Percentiles rank a stretch among this genome's conserved stretches.
Conservation (phyloP, 2,888 invertebrate species). For the Ecliptopera silaceata region DNA sequence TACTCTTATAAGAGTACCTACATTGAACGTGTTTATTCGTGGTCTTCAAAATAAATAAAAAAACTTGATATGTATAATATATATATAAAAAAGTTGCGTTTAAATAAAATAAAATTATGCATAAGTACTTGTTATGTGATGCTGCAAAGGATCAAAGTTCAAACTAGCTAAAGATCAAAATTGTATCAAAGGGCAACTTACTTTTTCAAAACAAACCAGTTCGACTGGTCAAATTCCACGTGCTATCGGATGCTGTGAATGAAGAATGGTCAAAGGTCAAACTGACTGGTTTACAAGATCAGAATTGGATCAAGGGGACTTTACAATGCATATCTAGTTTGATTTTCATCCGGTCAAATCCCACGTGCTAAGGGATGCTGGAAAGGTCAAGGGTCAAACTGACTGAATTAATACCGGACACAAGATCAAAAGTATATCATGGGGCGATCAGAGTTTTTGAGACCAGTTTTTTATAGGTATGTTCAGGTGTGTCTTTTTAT, state of each 20-base stretch:
- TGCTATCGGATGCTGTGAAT: slow-evolving; percentile 7
- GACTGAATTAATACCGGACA: slow-evolving; percentile 17
- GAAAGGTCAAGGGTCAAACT: slow-evolving; percentile 13
- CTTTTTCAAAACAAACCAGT: not conserved
- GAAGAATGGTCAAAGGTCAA: slow-evolving; percentile 1
- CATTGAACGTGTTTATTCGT: too few species aligned
- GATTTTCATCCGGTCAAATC: slow-evolving; percentile 1
- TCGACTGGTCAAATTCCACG: not conserved
- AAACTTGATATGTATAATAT: too few species aligned
- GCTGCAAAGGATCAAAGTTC: slow-evolving; percentile 9
- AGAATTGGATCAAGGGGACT: slow-evolving; percentile 11
- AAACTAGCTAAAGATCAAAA: slow-evolving; percentile 18
- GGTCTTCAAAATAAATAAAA: too few species aligned
- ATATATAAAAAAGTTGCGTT: too few species aligned
- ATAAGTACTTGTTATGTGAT: not conserved
- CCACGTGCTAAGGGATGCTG: slow-evolving; percentile 13
- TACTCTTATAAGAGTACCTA: too few species aligned
- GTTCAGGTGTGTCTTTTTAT: too few species aligned
- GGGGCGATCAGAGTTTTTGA: slow-evolving; percentile 36
- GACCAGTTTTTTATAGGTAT: slow-evolving; percentile 14
- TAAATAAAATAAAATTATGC: too few species aligned
- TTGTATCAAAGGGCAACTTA: slow-evolving; percentile 6
- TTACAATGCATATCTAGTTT: not conserved
- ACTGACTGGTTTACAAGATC: slow-evolving; percentile 7
- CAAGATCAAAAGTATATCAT: slow-evolving; percentile 48